Conservation (phyloP, 2,113 vertebrate genomes). For the Taxidea taxus region DNA sequence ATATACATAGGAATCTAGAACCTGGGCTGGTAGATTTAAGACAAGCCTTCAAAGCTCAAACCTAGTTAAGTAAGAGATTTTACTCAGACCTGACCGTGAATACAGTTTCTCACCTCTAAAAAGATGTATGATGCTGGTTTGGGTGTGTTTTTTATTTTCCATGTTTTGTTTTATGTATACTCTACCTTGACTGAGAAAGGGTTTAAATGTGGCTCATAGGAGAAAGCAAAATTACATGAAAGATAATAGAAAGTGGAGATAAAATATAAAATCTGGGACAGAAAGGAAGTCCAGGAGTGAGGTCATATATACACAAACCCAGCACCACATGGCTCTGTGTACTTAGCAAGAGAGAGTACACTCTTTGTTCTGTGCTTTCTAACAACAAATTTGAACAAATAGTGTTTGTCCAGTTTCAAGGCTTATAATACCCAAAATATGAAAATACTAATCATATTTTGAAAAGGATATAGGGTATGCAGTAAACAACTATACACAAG, state of each 20-base stretch:
- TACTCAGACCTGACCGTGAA: neutral
- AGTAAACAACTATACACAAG: neutral
- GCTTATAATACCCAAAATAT: neutral
- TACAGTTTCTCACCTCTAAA: neutral
- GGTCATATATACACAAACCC: neutral
- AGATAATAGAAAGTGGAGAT: neutral
- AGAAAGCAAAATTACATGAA: neutral
- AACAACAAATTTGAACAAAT: neutral
- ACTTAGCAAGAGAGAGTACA: neutral
- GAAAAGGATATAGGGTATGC: neutral
- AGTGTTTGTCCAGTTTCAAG: neutral
- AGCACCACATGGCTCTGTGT: rapidly evolving
- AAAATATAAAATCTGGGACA: neutral
- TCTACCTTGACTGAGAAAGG: neutral
- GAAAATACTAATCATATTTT: neutral
- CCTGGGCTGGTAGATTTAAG: neutral
- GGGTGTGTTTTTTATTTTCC: neutral
- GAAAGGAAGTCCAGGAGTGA: neutral
- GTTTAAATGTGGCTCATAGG: neutral
- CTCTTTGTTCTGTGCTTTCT: neutral
- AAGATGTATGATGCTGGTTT: neutral
- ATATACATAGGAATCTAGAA: neutral
- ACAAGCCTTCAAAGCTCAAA: neutral
- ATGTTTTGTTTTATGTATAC: neutral
- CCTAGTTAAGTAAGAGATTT: neutral